Percentiles rank a stretch among this genome's conserved stretches.
Evolutionary conservation across 2,797 vertebrate genomes (phyloP).

Genomic region (Neosilurus mollespiculum): DNA sequence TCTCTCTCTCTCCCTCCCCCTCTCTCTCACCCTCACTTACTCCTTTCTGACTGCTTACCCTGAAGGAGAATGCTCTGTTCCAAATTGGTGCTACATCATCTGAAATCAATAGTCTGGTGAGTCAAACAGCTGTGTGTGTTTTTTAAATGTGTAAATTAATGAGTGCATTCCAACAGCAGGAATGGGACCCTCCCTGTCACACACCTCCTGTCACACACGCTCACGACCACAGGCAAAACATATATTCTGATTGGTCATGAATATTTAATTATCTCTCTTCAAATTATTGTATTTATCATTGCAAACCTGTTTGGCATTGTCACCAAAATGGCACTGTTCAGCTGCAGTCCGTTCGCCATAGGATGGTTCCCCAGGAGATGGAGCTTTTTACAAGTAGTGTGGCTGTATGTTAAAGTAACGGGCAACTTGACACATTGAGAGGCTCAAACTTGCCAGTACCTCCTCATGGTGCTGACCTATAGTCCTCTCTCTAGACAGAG

Average conservation of each 20-base stretch:
- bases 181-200: constrained; percentile 58
- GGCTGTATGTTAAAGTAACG: constrained; percentile 2
- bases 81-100: constrained; percentile 52
- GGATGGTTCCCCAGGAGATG: constrained; percentile 48
- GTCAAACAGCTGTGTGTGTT: constrained; percentile 79
- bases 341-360: constrained; percentile 48
- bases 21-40: not conserved
- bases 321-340: constrained; percentile 63
- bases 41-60: constrained; percentile 11
- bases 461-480: constrained; percentile 15
- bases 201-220: constrained; percentile 47
- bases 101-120: constrained; percentile 52
- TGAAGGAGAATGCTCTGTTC: constrained; percentile 49
- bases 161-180: constrained; percentile 69
- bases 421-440: not conserved
- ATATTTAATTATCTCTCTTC: constrained; percentile 71
- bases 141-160: constrained; percentile 78
- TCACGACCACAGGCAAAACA: constrained; percentile 57
- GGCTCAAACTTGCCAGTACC: not conserved
- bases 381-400: constrained; percentile 12
- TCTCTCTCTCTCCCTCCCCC: not conserved
- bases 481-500: not conserved
- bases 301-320: constrained; percentile 69
- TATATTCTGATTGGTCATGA: constrained; percentile 70
- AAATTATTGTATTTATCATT: constrained; percentile 71